These are phyloP conservation scores for Chrysotoxum bicinctum DNA, from an alignment of 2,888 invertebrate species.

Conservation along the genomic window DNA sequence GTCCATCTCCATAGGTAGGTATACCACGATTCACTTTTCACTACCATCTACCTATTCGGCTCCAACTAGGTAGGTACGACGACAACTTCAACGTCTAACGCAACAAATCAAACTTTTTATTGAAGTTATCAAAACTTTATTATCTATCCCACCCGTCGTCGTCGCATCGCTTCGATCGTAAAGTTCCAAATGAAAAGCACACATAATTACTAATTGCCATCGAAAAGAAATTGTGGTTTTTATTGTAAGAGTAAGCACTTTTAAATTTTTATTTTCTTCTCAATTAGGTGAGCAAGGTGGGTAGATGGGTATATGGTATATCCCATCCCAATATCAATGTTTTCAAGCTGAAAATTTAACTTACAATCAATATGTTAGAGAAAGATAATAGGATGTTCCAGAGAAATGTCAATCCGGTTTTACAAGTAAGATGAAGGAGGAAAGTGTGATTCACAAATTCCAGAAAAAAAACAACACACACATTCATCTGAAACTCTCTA, in stretches of 20 bases:
- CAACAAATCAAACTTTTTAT: conserved; percentile 36
- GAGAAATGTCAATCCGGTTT: conserved; percentile 13
- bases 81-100: background rate
- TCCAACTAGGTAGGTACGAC: too few relatives aligned
- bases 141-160: conserved; percentile 12
- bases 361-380: conserved; percentile 59
- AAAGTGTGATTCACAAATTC: background rate
- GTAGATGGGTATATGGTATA: background rate
- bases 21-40: background rate
- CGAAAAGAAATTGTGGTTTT: conserved; percentile 1
- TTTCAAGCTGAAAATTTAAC: background rate
- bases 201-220: conserved; percentile 29
- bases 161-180: background rate
- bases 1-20: too few relatives aligned
- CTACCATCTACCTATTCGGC: background rate
- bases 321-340: background rate
- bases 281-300: background rate
- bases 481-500: background rate
- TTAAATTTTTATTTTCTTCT: background rate
- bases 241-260: background rate
- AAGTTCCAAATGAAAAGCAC: conserved; percentile 43
- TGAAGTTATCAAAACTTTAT: conserved; percentile 25
- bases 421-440: conserved; percentile 4
- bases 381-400: background rate
- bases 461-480: background rate